Evolutionary conservation across 2,113 vertebrate genomes (phyloP).

Genomic region (Theristicus caerulescens): DNA sequence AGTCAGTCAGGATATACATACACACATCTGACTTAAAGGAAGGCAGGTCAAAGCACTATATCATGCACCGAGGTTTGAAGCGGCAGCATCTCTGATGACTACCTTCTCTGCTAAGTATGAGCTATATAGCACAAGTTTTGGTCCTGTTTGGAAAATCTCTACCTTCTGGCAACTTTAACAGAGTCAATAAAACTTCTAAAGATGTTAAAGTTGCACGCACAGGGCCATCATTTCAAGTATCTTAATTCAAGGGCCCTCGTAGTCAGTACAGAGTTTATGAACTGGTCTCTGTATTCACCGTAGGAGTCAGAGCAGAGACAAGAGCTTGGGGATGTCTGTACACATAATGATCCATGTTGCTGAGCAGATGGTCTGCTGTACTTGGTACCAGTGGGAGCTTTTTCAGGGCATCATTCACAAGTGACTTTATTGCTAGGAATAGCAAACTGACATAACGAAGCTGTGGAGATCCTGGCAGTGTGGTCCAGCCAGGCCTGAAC

Average conservation of each 20-base stretch:
- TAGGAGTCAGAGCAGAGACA: neutral
- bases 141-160: neutral
- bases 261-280: neutral
- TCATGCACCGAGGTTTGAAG: neutral
- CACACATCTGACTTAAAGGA: neutral
- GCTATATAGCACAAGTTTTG: neutral
- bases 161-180: neutral
- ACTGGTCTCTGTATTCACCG: neutral
- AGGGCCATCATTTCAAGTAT: neutral
- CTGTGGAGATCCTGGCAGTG: neutral
- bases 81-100: neutral
- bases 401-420: neutral
- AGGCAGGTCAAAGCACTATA: neutral
- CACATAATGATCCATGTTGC: neutral
- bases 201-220: neutral
- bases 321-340: neutral
- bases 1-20: neutral
- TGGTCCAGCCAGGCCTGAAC: neutral
- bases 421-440: neutral
- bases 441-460: neutral
- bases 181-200: neutral
- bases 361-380: slow-evolving; percentile 1
- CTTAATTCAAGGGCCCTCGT: neutral
- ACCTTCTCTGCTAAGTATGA: neutral
- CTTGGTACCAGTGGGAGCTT: neutral